A percentile compares a stretch with the other conserved stretches of the same genome.
phyloP scores from a whole-genome alignment of 1,140 invertebrate species.

The Drosophila pallidifrons region DNA sequence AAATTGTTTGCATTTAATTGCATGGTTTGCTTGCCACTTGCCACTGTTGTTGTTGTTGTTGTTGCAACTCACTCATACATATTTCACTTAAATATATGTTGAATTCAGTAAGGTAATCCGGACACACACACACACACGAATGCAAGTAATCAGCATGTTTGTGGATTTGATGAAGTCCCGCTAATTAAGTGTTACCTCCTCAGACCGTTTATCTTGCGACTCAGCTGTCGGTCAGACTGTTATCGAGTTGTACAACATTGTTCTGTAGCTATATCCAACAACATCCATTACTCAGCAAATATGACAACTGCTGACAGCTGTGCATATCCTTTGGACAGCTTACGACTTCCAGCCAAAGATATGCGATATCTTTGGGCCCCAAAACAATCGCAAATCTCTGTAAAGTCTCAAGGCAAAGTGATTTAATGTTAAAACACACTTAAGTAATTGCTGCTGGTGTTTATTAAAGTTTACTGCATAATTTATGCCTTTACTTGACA shows the following conservation, averaged over 20 bases:
- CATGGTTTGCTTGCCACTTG: slow-evolving; percentile 40
- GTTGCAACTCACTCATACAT: slow-evolving; percentile 41
- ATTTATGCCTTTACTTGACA: slow-evolving; percentile 22
- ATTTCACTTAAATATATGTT: slow-evolving; percentile 49
- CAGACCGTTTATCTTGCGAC: slow-evolving; percentile 64
- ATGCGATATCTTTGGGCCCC: background rate
- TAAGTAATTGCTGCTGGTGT: background rate
- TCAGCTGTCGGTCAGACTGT: slow-evolving; percentile 42
- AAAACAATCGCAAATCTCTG: background rate
- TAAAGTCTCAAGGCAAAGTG: background rate
- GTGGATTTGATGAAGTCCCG: slow-evolving; percentile 64
- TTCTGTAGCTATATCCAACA: slow-evolving; percentile 1
- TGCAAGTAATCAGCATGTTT: slow-evolving; percentile 14
- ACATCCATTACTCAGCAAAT: slow-evolving; percentile 43
- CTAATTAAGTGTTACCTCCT: slow-evolving; percentile 75
- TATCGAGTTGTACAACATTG: slow-evolving; percentile 43
- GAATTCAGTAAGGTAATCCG: slow-evolving; percentile 18
- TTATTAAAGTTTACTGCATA: slow-evolving; percentile 4
- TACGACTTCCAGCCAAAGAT: background rate
- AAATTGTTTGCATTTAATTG: slow-evolving; percentile 83
- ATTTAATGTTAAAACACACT: slow-evolving; percentile 3
- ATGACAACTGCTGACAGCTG: slow-evolving; percentile 63
- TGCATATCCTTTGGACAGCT: background rate
- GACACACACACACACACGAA: background rate
- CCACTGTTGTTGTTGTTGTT: slow-evolving; percentile 36